A percentile compares a stretch with the other conserved stretches of the same genome.
Conservation (phyloP, 23 tunicate genomes). For the Botrylloides violaceus region DNA sequence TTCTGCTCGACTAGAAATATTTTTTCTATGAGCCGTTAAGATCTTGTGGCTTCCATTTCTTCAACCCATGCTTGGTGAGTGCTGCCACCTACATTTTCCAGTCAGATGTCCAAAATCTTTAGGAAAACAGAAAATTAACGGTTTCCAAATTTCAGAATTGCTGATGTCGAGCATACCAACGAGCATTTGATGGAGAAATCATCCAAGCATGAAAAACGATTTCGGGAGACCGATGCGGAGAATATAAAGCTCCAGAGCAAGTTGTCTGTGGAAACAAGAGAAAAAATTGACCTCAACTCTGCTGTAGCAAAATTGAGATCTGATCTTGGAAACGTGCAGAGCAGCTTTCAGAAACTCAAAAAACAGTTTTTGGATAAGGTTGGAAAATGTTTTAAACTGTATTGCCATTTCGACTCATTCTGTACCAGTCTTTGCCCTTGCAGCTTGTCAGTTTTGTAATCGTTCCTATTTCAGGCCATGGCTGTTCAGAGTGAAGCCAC, state of each 20-base stretch:
- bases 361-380: slow-evolving; percentile 59
- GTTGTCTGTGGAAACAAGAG: slow-evolving; percentile 22
- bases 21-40: too few relatives aligned
- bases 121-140: too few relatives aligned
- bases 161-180: background rate
- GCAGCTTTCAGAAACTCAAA: slow-evolving; percentile 49
- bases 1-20: too few relatives aligned
- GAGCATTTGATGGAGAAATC: slow-evolving; percentile 14
- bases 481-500: background rate
- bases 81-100: too few relatives aligned
- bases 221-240: background rate
- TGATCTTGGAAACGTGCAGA: slow-evolving; percentile 51
- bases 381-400: background rate
- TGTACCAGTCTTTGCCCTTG: too few relatives aligned
- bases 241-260: slow-evolving; percentile 16
- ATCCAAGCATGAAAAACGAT: background rate
- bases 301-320: slow-evolving; percentile 53
- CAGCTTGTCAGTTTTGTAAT: too few relatives aligned
- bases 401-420: too few relatives aligned
- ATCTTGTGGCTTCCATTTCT: too few relatives aligned
- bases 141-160: slow-evolving; percentile 24
- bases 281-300: slow-evolving; percentile 42
- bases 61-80: too few relatives aligned
- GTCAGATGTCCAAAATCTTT: too few relatives aligned
- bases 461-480: background rate